Base-by-base conservation (phyloP, 2,888 invertebrate species). In the Macrophya annulata region DNA sequence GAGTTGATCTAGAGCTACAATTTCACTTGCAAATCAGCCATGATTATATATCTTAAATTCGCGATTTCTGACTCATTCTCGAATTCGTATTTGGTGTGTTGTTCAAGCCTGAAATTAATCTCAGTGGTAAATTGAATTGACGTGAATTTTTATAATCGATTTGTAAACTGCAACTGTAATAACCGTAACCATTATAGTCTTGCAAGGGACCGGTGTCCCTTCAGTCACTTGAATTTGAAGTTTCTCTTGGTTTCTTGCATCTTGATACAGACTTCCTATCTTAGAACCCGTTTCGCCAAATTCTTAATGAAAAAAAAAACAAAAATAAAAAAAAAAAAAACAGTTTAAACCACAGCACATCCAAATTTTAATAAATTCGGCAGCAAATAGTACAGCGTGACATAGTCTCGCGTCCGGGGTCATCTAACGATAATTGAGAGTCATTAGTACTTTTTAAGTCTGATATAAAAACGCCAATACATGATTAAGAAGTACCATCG, bases 141-240 rank as follows among this genome's bases (percentile, higher is more conserved):
- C 37, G 43, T 74, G n/a, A 31, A 1, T 37, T 12, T n/a, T 74
- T 45, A 45, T 12, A 10, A 6, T 25, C 31, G 21, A 15, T 37
- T 40, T 15, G 43, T 21, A 4, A 62, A 62, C 45, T 37, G 12
- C 31, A 55, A 62, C 8, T 43, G 8, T 62, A 71, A 81, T n/a
- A 31, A 48, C 83, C 8, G 21, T 83, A 6, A 83, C 86, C 17
- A 85, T n/a, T n/a, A n/a, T 86, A 5, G 85, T 85, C 62, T 87
- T 85, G 81, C 91, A 91, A 40, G 89, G 89, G 86, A 91, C 91
- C 2, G 85, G 85, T 10, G 68, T 85, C 4, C 31, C 82, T 21
- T 81, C 85, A 10, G 77, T 77, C 15, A 88, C 10, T 43, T 37
- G 82, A 6, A 59, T 74, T 84, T 90, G 90, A 76, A 51, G 62